Conservation (phyloP, 2,797 vertebrate genomes). For the Chaetodon trifasciatus region DNA sequence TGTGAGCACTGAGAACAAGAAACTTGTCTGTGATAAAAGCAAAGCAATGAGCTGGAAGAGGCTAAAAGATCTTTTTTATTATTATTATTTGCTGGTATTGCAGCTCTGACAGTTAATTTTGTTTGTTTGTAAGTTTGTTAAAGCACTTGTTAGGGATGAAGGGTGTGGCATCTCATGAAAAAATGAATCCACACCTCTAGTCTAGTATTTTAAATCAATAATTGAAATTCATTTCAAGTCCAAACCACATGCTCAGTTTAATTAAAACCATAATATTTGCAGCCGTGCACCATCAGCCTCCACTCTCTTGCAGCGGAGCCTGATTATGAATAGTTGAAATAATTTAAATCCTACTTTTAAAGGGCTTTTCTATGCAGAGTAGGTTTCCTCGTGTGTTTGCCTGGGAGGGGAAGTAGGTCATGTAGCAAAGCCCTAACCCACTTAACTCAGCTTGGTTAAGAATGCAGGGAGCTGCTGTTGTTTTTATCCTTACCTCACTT, state of each 20-base stretch:
- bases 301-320: constrained; percentile 9
- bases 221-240: background rate
- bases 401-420: constrained; percentile 72
- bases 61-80: too few relatives aligned
- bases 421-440: constrained; percentile 75
- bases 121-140: background rate
- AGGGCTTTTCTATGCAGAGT: constrained; percentile 58
- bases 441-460: constrained; percentile 72
- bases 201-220: background rate
- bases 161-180: background rate
- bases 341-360: constrained; percentile 58
- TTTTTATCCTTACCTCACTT: constrained; percentile 62
- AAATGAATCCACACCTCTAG: background rate
- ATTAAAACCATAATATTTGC: background rate
- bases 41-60: too few relatives aligned
- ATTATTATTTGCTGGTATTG: background rate
- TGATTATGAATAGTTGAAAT: constrained; percentile 42
- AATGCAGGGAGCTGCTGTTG: constrained; percentile 68
- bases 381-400: constrained; percentile 61
- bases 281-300: background rate
- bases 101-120: too few relatives aligned
- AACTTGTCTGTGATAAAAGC: too few relatives aligned
- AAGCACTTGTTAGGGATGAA: background rate
- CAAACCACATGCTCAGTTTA: background rate
- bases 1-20: too few relatives aligned